phyloP scores from a whole-genome alignment of 2,797 vertebrate genomes.

The Tadarida brasiliensis region DNA sequence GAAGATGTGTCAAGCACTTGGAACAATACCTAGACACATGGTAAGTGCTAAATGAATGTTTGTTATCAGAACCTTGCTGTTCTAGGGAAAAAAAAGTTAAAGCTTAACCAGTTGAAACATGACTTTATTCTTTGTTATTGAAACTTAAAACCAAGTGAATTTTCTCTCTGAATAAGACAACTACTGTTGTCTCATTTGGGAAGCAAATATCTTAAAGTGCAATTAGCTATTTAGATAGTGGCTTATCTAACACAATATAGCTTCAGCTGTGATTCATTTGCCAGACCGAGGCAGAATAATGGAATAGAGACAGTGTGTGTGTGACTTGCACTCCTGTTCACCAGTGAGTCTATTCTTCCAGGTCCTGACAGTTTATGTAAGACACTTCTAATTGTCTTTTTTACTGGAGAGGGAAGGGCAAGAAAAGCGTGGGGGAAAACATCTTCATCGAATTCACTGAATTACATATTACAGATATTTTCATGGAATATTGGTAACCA shows the following conservation, averaged over 20 bases:
- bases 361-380: neutral
- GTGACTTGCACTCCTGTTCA: neutral
- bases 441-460: conserved; percentile 61
- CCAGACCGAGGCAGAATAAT: neutral
- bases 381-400: conserved; percentile 15
- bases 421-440: neutral
- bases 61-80: neutral
- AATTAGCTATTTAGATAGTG: neutral
- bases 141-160: neutral
- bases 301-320: neutral
- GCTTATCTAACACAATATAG: neutral
- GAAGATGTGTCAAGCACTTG: neutral
- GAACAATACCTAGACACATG: neutral
- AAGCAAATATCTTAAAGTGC: neutral
- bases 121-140: conserved; percentile 50
- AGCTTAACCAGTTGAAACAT: neutral
- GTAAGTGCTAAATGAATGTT: neutral
- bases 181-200: neutral
- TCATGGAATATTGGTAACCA: conserved; percentile 59
- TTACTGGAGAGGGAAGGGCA: neutral
- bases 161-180: neutral
- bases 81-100: neutral
- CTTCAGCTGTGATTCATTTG: neutral
- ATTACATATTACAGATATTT: conserved; percentile 59
- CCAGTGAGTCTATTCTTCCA: neutral